A percentile compares a stretch with the other conserved stretches of the same genome.
These are phyloP conservation scores for Bellardia pandia DNA, from an alignment of 2,888 invertebrate genomes.

Conservation along the genomic window DNA sequence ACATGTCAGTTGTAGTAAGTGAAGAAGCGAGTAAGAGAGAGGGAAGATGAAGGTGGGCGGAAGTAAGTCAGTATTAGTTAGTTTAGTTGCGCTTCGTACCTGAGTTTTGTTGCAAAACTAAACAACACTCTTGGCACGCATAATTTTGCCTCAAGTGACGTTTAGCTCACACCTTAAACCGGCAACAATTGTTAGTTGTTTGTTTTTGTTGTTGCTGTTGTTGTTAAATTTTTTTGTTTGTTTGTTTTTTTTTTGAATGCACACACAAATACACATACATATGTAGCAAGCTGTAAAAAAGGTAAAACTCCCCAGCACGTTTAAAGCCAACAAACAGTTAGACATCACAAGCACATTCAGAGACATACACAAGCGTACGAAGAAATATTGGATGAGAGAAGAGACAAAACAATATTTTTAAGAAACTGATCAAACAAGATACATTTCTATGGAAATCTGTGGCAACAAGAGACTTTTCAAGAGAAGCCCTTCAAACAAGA, in stretches of 20 bases:
- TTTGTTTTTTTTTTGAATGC: background rate
- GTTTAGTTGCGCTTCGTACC: background rate
- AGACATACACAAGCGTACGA: background rate
- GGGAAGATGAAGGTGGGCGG: background rate
- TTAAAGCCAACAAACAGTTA: background rate
- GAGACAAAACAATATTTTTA: background rate
- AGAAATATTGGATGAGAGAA: background rate
- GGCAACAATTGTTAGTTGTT: slow-evolving; percentile 36
- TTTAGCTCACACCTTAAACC: slow-evolving; percentile 62
- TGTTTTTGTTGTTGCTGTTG: slow-evolving; percentile 25
- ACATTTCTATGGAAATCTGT: background rate
- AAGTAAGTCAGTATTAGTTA: too few relatives aligned
- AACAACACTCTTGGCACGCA: slow-evolving; percentile 66
- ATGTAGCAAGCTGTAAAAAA: background rate
- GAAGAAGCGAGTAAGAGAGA: too few relatives aligned
- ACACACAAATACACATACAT: background rate
- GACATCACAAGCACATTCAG: background rate
- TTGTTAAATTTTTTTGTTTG: background rate
- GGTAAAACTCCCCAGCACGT: background rate
- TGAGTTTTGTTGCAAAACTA: slow-evolving; percentile 54
- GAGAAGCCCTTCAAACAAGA: background rate
- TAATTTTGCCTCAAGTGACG: slow-evolving; percentile 68
- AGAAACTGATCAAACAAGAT: background rate
- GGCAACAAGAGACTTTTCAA: background rate
- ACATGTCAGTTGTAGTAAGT: too few relatives aligned